These are phyloP conservation scores for Mus caroli DNA, from an alignment of 2,797 vertebrate genomes.

Conservation along the genomic window DNA sequence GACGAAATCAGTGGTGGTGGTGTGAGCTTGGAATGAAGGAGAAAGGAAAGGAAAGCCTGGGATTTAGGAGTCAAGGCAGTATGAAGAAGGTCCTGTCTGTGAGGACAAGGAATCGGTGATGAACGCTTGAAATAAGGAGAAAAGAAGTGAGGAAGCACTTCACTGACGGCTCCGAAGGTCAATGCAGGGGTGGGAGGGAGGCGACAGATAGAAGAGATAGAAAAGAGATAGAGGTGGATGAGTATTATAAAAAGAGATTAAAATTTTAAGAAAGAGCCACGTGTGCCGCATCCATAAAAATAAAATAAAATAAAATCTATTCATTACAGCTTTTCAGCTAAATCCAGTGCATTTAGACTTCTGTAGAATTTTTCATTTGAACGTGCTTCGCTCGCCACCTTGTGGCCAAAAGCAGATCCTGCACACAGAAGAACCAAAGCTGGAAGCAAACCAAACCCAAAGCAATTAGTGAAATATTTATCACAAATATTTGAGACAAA, in stretches of 20 bases:
- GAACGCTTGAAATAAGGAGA: neutral
- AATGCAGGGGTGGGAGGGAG: neutral
- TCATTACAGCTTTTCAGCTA: conserved; percentile 14
- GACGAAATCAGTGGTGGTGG: neutral
- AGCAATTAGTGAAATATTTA: neutral
- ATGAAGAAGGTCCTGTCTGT: neutral
- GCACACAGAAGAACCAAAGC: neutral
- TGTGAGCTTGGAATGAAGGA: neutral
- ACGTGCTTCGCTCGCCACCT: conserved; percentile 87
- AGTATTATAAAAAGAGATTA: neutral
- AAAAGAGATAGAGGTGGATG: neutral
- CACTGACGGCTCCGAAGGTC: neutral
- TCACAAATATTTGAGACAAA: conserved; percentile 1
- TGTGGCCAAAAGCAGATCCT: conserved; percentile 77
- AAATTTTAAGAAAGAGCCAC: neutral
- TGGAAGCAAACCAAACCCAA: neutral
- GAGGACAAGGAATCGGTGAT: neutral
- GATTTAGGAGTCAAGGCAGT: neutral
- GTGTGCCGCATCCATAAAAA: neutral
- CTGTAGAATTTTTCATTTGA: neutral
- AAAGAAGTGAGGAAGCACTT: neutral
- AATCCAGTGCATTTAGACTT: neutral
- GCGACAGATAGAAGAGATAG: neutral
- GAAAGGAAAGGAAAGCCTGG: neutral
- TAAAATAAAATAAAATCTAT: neutral